Conservation (phyloP, 2,797 vertebrate genomes). For the Squalus acanthias region DNA sequence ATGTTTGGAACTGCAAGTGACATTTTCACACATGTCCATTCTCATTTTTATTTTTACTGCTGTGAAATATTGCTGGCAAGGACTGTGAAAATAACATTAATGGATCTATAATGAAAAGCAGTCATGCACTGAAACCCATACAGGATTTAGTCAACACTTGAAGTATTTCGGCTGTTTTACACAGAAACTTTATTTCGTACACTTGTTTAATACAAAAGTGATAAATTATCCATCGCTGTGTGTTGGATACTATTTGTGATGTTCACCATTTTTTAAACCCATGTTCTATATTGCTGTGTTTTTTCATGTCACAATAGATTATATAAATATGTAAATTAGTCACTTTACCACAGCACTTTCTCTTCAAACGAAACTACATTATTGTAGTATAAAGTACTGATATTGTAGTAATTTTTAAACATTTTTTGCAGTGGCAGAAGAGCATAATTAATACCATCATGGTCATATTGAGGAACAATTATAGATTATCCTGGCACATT, state of each 20-base stretch:
- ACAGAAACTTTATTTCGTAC: background rate
- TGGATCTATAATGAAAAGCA: background rate
- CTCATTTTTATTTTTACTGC: background rate
- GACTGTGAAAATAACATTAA: background rate
- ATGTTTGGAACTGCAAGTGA: constrained; percentile 9
- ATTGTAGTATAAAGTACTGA: background rate
- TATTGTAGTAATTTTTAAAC: background rate
- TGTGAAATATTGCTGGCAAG: background rate
- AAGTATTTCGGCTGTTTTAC: background rate
- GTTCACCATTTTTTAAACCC: background rate
- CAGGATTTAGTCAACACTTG: background rate
- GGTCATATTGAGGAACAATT: background rate
- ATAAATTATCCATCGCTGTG: background rate
- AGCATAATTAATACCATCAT: background rate
- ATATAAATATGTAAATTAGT: background rate
- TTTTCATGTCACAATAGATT: background rate
- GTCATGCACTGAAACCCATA: background rate
- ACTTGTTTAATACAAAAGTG: background rate
- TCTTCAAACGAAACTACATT: background rate
- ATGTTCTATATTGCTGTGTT: background rate
- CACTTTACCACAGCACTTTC: background rate
- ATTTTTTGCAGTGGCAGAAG: background rate
- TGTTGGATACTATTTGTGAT: background rate
- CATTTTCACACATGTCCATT: background rate
- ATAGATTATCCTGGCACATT: background rate